Conservation (phyloP, 2,797 vertebrate species). For the Thripadectes ignobilis region DNA sequence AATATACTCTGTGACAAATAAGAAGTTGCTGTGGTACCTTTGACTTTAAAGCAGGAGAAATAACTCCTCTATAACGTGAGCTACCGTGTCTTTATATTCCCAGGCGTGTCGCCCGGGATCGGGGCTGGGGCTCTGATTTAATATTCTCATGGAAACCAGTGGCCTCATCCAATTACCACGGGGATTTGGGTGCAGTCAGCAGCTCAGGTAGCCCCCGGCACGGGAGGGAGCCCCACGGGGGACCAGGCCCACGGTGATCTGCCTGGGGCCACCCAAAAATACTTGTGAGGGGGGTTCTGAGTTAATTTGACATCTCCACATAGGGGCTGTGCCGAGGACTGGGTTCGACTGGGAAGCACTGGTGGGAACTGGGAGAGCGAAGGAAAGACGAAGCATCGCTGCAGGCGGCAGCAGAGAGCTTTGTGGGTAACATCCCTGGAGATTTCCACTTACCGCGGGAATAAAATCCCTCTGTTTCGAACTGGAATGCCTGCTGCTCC, state of each 20-base stretch:
- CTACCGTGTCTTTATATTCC: constrained; percentile 66
- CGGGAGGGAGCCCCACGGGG: background rate
- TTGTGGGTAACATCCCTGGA: background rate
- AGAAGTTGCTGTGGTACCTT: constrained; percentile 5
- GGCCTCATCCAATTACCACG: constrained; percentile 78
- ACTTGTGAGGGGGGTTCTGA: background rate
- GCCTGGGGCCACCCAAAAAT: background rate
- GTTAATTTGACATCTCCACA: background rate
- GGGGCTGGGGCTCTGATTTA: constrained; percentile 69
- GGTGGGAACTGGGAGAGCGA: background rate
- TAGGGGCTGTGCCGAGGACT: background rate
- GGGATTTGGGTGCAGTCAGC: constrained; percentile 73
- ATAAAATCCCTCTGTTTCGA: constrained; percentile 12
- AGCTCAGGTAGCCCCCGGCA: background rate
- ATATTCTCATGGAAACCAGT: constrained; percentile 69
- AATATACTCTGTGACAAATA: constrained; percentile 25
- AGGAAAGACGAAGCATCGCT: background rate
- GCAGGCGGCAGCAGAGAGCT: background rate
- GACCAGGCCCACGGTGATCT: accelerated
- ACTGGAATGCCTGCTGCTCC: constrained; percentile 9
- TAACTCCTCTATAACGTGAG: constrained; percentile 28
- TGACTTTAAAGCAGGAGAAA: constrained; percentile 59
- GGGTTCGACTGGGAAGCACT: background rate
- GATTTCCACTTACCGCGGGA: background rate
- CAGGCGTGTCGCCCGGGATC: constrained; percentile 45